phyloP scores from a whole-genome alignment of 1,140 invertebrate genomes.

The Ceratina japonica region DNA sequence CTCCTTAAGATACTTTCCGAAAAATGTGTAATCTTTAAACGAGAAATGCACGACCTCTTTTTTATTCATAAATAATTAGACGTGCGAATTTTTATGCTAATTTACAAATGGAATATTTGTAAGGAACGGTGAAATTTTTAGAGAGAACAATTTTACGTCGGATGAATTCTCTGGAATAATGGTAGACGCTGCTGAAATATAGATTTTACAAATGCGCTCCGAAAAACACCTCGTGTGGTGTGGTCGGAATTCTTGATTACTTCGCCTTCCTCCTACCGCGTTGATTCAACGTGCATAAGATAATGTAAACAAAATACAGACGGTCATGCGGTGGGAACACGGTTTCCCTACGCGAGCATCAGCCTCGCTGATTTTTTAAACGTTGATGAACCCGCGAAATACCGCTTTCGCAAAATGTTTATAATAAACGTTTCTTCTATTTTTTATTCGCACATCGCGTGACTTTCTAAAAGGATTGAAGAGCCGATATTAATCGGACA shows the following conservation, averaged over 20 bases:
- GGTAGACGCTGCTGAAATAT: constrained; percentile 1
- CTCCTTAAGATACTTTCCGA: too few species aligned
- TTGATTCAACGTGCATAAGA: constrained; percentile 42
- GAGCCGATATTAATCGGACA: neutral
- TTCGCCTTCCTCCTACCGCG: constrained; percentile 58
- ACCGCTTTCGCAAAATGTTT: constrained; percentile 31
- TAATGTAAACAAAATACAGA: constrained; percentile 40
- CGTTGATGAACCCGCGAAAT: constrained; percentile 47
- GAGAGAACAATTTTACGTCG: too few species aligned
- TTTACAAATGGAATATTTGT: neutral
- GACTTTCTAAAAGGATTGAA: too few species aligned
- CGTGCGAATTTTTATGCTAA: too few species aligned
- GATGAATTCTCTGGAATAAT: constrained; percentile 3
- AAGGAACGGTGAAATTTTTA: neutral
- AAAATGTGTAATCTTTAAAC: too few species aligned
- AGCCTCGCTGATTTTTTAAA: constrained; percentile 58
- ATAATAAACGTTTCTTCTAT: too few species aligned
- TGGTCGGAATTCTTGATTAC: constrained; percentile 62
- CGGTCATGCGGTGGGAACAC: constrained; percentile 9
- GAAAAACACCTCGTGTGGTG: constrained; percentile 21
- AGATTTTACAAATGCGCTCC: constrained; percentile 10
- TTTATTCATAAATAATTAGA: too few species aligned
- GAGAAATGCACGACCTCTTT: too few species aligned
- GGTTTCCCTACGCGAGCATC: constrained; percentile 22
- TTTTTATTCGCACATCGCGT: too few species aligned